phyloP scores from a whole-genome alignment of 92 coral and sea anemone genomes.

The Meandrina meandrites region DNA sequence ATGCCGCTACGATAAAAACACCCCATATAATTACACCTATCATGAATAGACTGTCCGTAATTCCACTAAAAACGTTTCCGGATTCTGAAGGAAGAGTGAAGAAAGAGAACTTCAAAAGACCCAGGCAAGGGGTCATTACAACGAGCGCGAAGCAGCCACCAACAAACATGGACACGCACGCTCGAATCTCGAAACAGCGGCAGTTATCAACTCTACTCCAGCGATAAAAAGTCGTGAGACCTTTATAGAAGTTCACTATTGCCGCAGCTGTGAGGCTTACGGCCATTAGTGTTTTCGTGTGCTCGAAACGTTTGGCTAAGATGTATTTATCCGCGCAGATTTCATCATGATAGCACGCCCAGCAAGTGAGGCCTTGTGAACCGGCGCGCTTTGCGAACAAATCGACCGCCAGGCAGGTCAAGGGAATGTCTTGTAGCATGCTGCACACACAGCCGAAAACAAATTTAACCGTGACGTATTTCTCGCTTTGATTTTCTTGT shows the following conservation, averaged over 20 bases:
- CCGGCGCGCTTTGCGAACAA: slow-evolving; percentile 69
- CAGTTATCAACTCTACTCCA: slow-evolving; percentile 78
- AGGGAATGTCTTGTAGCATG: slow-evolving; percentile 79
- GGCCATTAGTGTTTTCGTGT: slow-evolving; percentile 54
- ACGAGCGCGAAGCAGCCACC: slow-evolving; percentile 72
- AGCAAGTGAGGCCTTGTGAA: slow-evolving; percentile 70
- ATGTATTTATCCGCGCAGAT: slow-evolving; percentile 61
- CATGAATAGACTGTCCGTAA: slow-evolving; percentile 79
- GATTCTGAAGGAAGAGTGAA: slow-evolving; percentile 67
- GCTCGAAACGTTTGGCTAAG: slow-evolving; percentile 50
- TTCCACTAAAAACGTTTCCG: slow-evolving; percentile 66
- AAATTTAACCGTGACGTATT: slow-evolving; percentile 62
- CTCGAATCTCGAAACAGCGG: slow-evolving; percentile 79
- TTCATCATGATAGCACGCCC: slow-evolving; percentile 70
- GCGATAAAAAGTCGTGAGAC: slow-evolving; percentile 75
- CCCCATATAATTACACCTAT: slow-evolving; percentile 82
- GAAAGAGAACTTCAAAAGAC: slow-evolving; percentile 70
- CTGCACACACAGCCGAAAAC: slow-evolving; percentile 76
- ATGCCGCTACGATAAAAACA: slow-evolving; percentile 66
- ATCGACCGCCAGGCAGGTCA: slow-evolving; percentile 70
- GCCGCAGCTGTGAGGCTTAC: slow-evolving; percentile 59
- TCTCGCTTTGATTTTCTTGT: slow-evolving; percentile 59
- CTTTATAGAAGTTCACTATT: slow-evolving; percentile 69
- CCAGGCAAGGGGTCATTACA: slow-evolving; percentile 75
- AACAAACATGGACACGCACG: slow-evolving; percentile 80